Evolutionary conservation across 2,113 vertebrate genomes (phyloP).

Genomic region (Daubentonia madagascariensis): DNA sequence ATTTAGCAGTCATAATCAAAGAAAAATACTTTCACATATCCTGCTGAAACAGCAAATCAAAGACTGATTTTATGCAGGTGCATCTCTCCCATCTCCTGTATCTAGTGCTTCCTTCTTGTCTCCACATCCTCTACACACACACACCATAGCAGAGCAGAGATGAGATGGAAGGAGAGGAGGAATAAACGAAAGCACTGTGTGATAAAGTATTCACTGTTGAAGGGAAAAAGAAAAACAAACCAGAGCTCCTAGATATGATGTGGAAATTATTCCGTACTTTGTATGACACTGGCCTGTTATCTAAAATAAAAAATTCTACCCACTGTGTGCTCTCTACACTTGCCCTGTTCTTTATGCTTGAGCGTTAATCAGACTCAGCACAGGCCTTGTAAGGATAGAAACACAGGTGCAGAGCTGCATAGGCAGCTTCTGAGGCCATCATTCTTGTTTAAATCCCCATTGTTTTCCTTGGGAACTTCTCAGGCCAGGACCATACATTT

Average conservation of each 20-base stretch:
- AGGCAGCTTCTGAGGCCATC: background rate
- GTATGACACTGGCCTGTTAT: background rate
- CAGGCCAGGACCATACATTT: background rate
- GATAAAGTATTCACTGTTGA: background rate
- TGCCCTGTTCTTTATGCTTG: background rate
- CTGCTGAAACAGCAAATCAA: slow-evolving; percentile 53
- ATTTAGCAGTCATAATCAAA: slow-evolving; percentile 51
- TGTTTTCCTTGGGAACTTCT: slow-evolving; percentile 19
- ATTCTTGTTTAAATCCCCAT: background rate
- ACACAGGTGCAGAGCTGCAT: background rate
- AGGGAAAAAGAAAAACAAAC: background rate
- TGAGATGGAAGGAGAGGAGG: background rate
- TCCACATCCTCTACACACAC: background rate
- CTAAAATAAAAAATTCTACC: background rate
- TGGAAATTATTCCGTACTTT: background rate
- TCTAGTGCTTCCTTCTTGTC: background rate
- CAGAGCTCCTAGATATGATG: background rate
- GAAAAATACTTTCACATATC: slow-evolving; percentile 52
- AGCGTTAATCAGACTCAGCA: background rate
- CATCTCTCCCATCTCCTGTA: background rate
- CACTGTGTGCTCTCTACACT: background rate
- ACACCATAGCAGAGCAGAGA: background rate
- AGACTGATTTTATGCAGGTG: slow-evolving; percentile 17
- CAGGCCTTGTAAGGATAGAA: background rate
- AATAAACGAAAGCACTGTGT: background rate